phyloP scores from a whole-genome alignment of 2,888 invertebrate species.

The Aphodius granarius region DNA sequence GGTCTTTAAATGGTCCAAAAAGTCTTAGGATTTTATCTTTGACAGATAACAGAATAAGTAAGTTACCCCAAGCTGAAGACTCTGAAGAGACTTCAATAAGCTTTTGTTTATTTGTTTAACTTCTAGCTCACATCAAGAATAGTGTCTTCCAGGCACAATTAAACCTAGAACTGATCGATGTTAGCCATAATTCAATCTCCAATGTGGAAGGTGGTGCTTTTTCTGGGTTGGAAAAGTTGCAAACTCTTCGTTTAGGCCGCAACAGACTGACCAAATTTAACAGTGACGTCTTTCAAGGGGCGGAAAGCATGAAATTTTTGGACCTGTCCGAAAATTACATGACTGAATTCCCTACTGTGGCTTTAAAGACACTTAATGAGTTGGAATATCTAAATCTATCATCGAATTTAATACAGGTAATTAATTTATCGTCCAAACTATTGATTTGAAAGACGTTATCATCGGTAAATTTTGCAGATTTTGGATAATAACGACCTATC shows the following conservation, averaged over 20 bases:
- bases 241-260: slow-evolving; percentile 71
- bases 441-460: too few relatives aligned
- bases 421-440: too few relatives aligned
- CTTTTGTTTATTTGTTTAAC: too few relatives aligned
- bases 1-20: slow-evolving; percentile 79
- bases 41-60: slow-evolving; percentile 81
- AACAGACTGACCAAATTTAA: slow-evolving; percentile 81
- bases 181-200: slow-evolving; percentile 77
- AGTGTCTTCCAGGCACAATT: slow-evolving; percentile 72
- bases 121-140: slow-evolving; percentile 68
- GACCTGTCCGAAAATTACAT: slow-evolving; percentile 88
- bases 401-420: slow-evolving; percentile 82
- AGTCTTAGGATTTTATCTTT: slow-evolving; percentile 73
- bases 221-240: slow-evolving; percentile 66
- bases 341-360: slow-evolving; percentile 76
- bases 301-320: slow-evolving; percentile 74
- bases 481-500: slow-evolving; percentile 75
- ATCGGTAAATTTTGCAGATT: slow-evolving; percentile 67
- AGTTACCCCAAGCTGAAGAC: slow-evolving; percentile 41
- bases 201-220: slow-evolving; percentile 78
- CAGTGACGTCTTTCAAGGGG: slow-evolving; percentile 80
- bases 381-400: slow-evolving; percentile 78
- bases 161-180: slow-evolving; percentile 72
- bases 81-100: neutral
- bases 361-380: slow-evolving; percentile 69